phyloP scores from a whole-genome alignment of 2,888 invertebrate species.

The Drosophila cognata region DNA sequence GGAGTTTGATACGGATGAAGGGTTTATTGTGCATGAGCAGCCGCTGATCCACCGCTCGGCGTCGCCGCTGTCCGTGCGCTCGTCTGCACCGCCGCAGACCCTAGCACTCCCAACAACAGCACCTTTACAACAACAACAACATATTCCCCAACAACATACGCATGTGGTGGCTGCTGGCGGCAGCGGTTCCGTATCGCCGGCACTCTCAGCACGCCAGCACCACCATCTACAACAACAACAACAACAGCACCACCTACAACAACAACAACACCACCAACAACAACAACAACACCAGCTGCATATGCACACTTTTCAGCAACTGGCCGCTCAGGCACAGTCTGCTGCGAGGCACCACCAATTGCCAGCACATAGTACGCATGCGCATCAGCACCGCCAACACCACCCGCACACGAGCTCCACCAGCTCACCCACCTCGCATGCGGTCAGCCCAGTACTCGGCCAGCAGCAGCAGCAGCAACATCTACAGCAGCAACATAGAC shows the following conservation, averaged over 20 bases:
- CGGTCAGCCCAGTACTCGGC: conserved; percentile 79
- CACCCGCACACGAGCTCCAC: conserved; percentile 78
- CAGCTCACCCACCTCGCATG: conserved; percentile 82
- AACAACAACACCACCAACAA: conserved; percentile 72
- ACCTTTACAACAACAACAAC: conserved; percentile 67
- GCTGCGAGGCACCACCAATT: conserved; percentile 77
- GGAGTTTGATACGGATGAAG: conserved; percentile 70
- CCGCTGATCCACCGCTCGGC: conserved; percentile 83
- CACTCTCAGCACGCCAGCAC: conserved; percentile 82
- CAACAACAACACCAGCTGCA: conserved; percentile 77
- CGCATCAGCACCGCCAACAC: conserved; percentile 71
- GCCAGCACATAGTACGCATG: conserved; percentile 64
- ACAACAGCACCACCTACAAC: conserved; percentile 59
- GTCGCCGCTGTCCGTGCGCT: conserved; percentile 82
- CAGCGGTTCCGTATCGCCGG: conserved; percentile 82
- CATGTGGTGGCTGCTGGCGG: conserved; percentile 71
- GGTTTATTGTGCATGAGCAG: conserved; percentile 82
- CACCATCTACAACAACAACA: conserved; percentile 74
- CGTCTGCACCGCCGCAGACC: conserved; percentile 84
- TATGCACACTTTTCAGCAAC: conserved; percentile 79
- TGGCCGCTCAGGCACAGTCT: conserved; percentile 74
- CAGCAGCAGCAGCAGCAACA: conserved; percentile 55
- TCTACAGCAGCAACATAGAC: conserved; percentile 41
- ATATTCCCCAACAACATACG: conserved; percentile 69
- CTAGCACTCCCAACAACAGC: conserved; percentile 73